Evolutionary conservation across 1,140 invertebrate genomes (phyloP).

Genomic region (Euwallacea similis): DNA sequence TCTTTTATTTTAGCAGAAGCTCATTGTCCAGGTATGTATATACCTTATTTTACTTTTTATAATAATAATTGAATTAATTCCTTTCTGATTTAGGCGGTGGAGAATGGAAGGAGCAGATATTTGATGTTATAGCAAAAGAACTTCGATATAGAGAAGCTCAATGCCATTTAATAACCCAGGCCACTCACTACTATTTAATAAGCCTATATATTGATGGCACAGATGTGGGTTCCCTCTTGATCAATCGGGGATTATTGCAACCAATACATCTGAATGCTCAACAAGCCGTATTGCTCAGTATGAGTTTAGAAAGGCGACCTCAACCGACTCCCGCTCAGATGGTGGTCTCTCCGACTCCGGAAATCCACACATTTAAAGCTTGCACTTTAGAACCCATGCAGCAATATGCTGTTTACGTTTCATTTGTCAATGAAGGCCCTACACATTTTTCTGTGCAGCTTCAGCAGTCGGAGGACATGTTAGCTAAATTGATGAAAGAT

Average conservation of each 20-base stretch:
- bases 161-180: conserved; percentile 41
- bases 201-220: conserved; percentile 37
- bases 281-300: conserved; percentile 44
- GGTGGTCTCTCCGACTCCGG: conserved; percentile 10
- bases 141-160: conserved; percentile 44
- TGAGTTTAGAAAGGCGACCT: conserved; percentile 36
- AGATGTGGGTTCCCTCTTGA: conserved; percentile 39
- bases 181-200: conserved; percentile 41
- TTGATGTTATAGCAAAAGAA: conserved; percentile 45
- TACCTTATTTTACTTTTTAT: not conserved
- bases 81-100: conserved; percentile 25
- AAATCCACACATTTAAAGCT: conserved; percentile 46
- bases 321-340: conserved; percentile 24
- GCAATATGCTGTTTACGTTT: conserved; percentile 69
- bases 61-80: not conserved
- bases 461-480: conserved; percentile 58
- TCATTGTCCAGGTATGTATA: conserved; percentile 33
- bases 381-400: conserved; percentile 51
- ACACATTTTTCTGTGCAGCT: conserved; percentile 73
- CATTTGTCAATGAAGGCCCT: conserved; percentile 75
- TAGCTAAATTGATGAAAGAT: conserved; percentile 67
- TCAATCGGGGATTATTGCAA: conserved; percentile 41
- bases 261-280: conserved; percentile 43
- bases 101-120: conserved; percentile 44
- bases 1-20: conserved; percentile 61